These are phyloP conservation scores for Malaclemys terrapin DNA, from an alignment of 2,113 vertebrate species.

Conservation along the genomic window DNA sequence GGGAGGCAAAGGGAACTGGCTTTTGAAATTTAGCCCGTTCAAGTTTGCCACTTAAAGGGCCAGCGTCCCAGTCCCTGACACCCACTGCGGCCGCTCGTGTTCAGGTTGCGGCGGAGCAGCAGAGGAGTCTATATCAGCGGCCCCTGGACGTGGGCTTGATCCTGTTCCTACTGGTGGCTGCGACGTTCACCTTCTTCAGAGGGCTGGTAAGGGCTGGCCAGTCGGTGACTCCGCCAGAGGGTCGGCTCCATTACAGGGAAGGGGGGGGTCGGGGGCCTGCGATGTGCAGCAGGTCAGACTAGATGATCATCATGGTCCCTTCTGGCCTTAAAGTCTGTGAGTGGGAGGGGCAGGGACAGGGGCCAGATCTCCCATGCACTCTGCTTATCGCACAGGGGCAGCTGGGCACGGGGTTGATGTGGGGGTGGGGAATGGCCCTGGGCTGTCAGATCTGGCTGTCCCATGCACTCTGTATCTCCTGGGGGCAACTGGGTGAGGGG, in stretches of 20 bases:
- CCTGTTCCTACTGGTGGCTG: conserved; percentile 77
- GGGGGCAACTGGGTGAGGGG: neutral
- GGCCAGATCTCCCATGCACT: no score
- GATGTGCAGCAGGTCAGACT: neutral
- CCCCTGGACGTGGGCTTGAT: conserved; percentile 83
- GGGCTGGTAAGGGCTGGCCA: conserved; percentile 85
- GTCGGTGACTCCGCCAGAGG: neutral
- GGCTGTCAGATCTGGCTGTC: neutral
- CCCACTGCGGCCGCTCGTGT: fast-evolving
- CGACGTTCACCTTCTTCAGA: conserved; percentile 87
- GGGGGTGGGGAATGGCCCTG: neutral
- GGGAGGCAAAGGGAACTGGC: neutral
- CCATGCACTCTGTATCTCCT: neutral
- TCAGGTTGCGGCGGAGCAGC: conserved; percentile 85
- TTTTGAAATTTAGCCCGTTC: neutral
- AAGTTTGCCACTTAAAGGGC: fast-evolving
- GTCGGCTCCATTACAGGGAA: no score
- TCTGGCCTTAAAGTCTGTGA: neutral
- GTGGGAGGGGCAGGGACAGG: neutral
- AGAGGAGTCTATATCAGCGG: conserved; percentile 81
- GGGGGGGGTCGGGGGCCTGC: no score
- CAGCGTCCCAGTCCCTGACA: fast-evolving
- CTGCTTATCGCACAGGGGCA: no score
- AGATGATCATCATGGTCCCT: neutral
- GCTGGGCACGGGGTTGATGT: no score